These are phyloP conservation scores for Toxotes lorentzi DNA, from an alignment of 2,797 vertebrate species.

Conservation along the genomic window DNA sequence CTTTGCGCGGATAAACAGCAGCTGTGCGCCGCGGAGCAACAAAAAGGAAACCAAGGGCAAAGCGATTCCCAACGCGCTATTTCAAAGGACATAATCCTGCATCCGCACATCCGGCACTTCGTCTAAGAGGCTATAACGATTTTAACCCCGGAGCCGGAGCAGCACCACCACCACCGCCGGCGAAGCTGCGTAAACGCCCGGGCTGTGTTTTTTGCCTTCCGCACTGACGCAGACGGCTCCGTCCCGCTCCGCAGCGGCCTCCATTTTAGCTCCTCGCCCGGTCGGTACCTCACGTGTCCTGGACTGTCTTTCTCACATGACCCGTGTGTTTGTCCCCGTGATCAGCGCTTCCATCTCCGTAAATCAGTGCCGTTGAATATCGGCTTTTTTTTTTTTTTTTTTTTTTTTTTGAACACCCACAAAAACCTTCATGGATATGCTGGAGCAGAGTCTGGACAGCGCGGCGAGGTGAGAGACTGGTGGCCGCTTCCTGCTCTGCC, in stretches of 20 bases:
- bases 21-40: constrained; percentile 53
- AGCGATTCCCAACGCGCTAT: not conserved
- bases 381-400: too few species aligned
- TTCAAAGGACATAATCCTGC: not conserved
- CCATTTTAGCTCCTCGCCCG: constrained; percentile 86
- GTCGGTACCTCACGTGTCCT: constrained; percentile 90
- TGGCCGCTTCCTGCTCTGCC: constrained; percentile 72
- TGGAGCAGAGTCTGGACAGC: constrained; percentile 93
- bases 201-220: not conserved
- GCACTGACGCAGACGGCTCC: constrained; percentile 62
- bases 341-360: constrained; percentile 90
- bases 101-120: not conserved
- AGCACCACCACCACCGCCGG: rapidly evolving
- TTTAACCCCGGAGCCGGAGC: not conserved
- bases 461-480: constrained; percentile 87
- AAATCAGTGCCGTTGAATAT: constrained; percentile 83
- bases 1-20: constrained; percentile 75
- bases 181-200: not conserved
- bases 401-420: too few species aligned
- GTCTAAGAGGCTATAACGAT: not conserved
- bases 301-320: constrained; percentile 93
- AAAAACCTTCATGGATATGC: constrained; percentile 89
- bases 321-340: constrained; percentile 98
- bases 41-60: constrained; percentile 49
- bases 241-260: constrained; percentile 76